Base-by-base conservation (phyloP, 1,140 invertebrate species). In the Frieseomelitta varia region DNA sequence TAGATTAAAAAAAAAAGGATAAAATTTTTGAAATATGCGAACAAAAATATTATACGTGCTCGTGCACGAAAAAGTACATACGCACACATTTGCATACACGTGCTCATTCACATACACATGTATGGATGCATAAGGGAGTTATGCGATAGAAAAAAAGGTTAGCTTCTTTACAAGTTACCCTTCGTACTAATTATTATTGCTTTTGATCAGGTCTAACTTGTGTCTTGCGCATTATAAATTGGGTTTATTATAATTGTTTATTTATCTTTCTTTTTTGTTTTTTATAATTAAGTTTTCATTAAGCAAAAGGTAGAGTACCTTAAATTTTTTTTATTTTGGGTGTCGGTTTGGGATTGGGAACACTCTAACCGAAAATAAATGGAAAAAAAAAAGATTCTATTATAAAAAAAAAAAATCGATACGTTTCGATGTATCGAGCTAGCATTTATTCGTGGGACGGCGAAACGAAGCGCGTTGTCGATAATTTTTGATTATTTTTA, bases 271-370 rank as follows among this genome's bases (percentile, higher is more conserved):
- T 81, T 85, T 75, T 12, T 30, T 67, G 67, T 39, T 79, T 89
- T 74, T 63, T 81, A 55, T 82, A 87, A 87, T 90, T 88, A 88
- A 69, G 61, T 81, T 73, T 76, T 65, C 77, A 83, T 85, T 85
- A 85, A 47, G 51, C 73, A 79, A 51, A 81, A 68, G 65, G 68
- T 81, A 34, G 61, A 81, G 68, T 79, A 82, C 30, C 47, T 85
- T 67, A 65, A 69, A 58, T 86, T 90, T 90, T 84, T 84, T 87
- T 86, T 85, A 84, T 81, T 68, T 88, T 87, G 87, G 93, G 93
- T 94, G 91, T 93, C 87, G 92, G 91, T 90, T 91, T 91, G 87
- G 91, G 88, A 91, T 91, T 90, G 89, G 91, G 90, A 91, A 82
- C 81, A 92, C 56, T 92, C 89, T 92, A 92, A 92, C 91, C 90